Evolutionary conservation across 2,888 invertebrate species (phyloP).

Genomic region (Diachrysia chrysitis): DNA sequence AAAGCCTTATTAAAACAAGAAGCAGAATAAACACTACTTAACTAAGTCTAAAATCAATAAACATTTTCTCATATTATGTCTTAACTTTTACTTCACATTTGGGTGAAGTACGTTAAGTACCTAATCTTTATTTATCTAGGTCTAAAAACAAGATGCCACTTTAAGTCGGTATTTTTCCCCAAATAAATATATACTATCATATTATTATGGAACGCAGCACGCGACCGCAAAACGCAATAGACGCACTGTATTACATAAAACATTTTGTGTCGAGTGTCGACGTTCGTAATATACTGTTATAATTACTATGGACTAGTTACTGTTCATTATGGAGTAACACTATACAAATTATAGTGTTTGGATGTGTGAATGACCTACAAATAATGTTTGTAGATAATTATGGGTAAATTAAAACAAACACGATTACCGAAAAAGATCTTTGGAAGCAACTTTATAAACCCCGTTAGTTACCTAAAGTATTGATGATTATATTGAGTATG

Average conservation of each 20-base stretch:
- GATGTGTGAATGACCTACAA: background rate
- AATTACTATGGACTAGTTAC: conserved; percentile 63
- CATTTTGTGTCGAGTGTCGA: conserved; percentile 52
- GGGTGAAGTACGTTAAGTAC: no score
- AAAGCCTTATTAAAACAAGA: no score
- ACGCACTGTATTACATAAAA: conserved; percentile 64
- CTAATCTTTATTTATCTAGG: no score
- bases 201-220: conserved; percentile 51
- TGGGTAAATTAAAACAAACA: no score
- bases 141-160: conserved; percentile 27
- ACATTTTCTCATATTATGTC: no score
- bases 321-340: conserved; percentile 33
- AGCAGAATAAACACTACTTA: no score
- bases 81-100: no score
- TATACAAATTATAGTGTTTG: background rate
- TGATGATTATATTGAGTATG: no score
- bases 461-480: no score
- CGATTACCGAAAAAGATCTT: no score
- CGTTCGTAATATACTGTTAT: conserved; percentile 61
- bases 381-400: background rate
- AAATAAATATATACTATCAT: conserved; percentile 25
- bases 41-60: no score
- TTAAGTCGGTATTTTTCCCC: conserved; percentile 19
- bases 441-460: no score
- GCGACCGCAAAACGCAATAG: conserved; percentile 62